A percentile compares a stretch with the other conserved stretches of the same genome.
These are phyloP conservation scores for Tamias sibiricus DNA, from an alignment of 2,113 vertebrate species.

Conservation along the genomic window DNA sequence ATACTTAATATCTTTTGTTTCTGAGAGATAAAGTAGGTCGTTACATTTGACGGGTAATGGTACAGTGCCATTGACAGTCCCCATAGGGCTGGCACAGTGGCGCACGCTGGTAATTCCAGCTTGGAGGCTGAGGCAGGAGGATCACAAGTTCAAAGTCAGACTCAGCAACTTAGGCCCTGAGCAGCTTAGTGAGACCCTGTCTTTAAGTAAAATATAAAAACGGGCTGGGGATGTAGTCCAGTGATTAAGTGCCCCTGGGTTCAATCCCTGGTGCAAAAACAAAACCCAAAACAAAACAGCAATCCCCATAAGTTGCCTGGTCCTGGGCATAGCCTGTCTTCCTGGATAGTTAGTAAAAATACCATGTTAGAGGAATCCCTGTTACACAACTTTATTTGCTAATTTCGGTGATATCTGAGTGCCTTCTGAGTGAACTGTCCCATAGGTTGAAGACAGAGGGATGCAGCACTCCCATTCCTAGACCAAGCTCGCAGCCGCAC, in stretches of 20 bases:
- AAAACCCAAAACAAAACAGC: neutral
- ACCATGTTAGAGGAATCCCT: neutral
- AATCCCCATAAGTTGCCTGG: neutral
- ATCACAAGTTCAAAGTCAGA: too few relatives aligned
- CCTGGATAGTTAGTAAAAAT: conserved; percentile 29
- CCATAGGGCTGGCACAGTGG: too few relatives aligned
- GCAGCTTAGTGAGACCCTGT: too few relatives aligned
- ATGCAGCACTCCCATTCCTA: neutral
- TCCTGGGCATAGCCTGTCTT: neutral
- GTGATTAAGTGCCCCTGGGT: too few relatives aligned
- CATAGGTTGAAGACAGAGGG: neutral
- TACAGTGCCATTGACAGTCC: neutral
- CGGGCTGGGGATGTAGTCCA: too few relatives aligned
- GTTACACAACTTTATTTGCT: neutral
- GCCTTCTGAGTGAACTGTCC: neutral
- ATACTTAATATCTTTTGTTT: neutral
- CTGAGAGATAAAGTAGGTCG: neutral
- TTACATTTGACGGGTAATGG: neutral
- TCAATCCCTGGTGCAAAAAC: too few relatives aligned
- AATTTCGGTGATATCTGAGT: neutral
- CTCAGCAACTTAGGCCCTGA: too few relatives aligned
- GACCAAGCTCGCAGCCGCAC: neutral
- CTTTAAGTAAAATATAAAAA: too few relatives aligned
- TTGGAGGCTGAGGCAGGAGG: too few relatives aligned
- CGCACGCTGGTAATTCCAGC: too few relatives aligned